These are phyloP conservation scores for Petrolisthes cinctipes DNA, from an alignment of 2,888 invertebrate genomes.

Conservation along the genomic window DNA sequence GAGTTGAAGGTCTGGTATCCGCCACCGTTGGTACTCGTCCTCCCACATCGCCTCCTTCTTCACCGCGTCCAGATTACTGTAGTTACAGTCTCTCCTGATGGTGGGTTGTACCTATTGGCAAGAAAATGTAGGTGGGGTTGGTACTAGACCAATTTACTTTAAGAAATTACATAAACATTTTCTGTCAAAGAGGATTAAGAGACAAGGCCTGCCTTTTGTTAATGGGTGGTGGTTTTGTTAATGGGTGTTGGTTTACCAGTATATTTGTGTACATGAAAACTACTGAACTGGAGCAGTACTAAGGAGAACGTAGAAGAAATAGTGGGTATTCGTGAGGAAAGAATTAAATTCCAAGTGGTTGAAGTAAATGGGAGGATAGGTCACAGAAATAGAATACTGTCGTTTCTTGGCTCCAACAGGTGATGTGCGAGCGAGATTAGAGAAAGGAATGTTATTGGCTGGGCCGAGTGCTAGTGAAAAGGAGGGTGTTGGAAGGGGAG, in stretches of 20 bases:
- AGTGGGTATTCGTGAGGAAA: too few relatives aligned
- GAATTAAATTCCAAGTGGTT: too few relatives aligned
- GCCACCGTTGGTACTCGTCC: conserved; percentile 80
- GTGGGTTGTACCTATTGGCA: conserved; percentile 75
- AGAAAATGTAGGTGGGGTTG: background rate
- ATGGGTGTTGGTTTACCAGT: too few relatives aligned
- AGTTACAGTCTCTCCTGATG: conserved; percentile 81
- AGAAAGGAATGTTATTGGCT: background rate
- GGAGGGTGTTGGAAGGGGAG: background rate
- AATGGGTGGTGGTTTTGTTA: background rate
- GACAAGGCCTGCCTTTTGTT: background rate
- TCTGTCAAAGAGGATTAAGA: background rate
- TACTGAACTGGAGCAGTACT: too few relatives aligned
- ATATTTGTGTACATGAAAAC: too few relatives aligned
- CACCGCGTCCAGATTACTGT: conserved; percentile 80
- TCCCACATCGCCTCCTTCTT: conserved; percentile 80
- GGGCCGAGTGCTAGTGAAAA: background rate
- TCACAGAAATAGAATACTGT: too few relatives aligned
- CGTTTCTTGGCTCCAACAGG: too few relatives aligned
- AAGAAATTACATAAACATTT: background rate
- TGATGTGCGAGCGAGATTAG: too few relatives aligned
- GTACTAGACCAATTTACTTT: background rate
- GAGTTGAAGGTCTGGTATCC: conserved; percentile 78
- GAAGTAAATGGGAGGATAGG: too few relatives aligned
- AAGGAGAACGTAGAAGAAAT: too few relatives aligned